Evolutionary conservation across 2,888 invertebrate genomes (phyloP).

Genomic region (Melolontha melolontha): DNA sequence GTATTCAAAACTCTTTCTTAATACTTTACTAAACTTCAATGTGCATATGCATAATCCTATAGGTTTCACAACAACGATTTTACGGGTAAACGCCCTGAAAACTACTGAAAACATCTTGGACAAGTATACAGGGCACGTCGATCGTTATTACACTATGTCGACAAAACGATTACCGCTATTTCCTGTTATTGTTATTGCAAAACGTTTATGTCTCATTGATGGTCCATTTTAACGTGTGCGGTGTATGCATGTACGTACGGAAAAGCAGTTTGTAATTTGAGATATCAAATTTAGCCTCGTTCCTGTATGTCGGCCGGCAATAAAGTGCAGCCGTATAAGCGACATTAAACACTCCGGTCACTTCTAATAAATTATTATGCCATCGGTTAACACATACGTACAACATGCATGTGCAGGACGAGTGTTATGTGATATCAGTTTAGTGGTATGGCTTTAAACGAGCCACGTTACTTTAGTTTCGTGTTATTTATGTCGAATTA

Average conservation of each 20-base stretch:
- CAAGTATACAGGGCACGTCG: too few species aligned
- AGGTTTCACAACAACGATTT: too few species aligned
- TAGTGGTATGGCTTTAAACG: too few species aligned
- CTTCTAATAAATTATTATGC: slow-evolving; percentile 18
- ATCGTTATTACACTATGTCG: slow-evolving; percentile 4
- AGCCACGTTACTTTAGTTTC: too few species aligned
- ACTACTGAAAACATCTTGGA: too few species aligned
- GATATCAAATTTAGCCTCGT: slow-evolving; percentile 11
- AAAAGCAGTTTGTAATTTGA: slow-evolving; percentile 3
- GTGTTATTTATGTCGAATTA: too few species aligned
- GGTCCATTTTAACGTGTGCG: not conserved
- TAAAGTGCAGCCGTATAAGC: not conserved
- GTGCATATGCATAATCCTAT: too few species aligned
- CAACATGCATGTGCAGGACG: too few species aligned
- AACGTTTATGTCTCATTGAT: slow-evolving; percentile 27
- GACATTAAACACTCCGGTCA: slow-evolving; percentile 7
- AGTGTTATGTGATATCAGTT: too few species aligned
- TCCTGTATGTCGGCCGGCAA: not conserved
- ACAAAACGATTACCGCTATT: slow-evolving; percentile 15
- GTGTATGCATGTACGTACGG: not conserved
- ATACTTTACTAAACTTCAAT: too few species aligned
- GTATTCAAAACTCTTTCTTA: too few species aligned
- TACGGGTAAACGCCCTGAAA: too few species aligned
- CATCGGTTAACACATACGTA: not conserved
- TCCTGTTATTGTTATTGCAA: slow-evolving; percentile 21